A percentile compares a stretch with the other conserved stretches of the same genome.
phyloP scores from a whole-genome alignment of 2,113 vertebrate species.

The Takifugu flavidus region DNA sequence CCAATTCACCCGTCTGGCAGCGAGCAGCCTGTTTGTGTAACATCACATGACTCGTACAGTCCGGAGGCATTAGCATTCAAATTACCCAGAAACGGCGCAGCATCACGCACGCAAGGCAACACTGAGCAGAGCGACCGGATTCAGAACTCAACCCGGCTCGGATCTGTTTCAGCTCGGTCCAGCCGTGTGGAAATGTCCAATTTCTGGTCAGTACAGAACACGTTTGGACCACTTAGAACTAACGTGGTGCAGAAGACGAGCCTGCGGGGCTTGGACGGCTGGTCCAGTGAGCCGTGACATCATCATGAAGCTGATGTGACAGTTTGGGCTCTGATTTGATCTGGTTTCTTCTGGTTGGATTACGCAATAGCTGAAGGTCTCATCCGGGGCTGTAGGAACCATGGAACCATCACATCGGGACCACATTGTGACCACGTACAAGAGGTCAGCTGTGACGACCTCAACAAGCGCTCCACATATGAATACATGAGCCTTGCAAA shows the following conservation, averaged over 20 bases:
- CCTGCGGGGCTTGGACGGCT: background rate
- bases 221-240: background rate
- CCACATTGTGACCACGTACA: too few species aligned
- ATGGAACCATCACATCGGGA: too few species aligned
- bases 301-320: background rate
- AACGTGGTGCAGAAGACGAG: background rate
- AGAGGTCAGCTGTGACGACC: too few species aligned
- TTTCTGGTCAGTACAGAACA: too few species aligned
- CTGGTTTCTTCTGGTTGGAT: background rate
- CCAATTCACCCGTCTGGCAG: constrained; percentile 58
- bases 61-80: constrained; percentile 44
- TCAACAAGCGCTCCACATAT: too few species aligned
- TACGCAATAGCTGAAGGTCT: too few species aligned
- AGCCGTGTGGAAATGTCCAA: too few species aligned
- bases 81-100: constrained; percentile 10
- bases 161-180: too few species aligned
- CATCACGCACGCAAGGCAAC: too few species aligned
- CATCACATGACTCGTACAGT: constrained; percentile 46
- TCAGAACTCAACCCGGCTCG: background rate
- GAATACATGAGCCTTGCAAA: background rate
- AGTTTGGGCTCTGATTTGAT: background rate
- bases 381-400: too few species aligned
- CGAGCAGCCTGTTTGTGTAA: constrained; percentile 50
- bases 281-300: background rate
- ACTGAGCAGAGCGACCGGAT: background rate